These are phyloP conservation scores for Xestoiulus laeticollis DNA, from an alignment of 2,888 invertebrate genomes.

Conservation along the genomic window DNA sequence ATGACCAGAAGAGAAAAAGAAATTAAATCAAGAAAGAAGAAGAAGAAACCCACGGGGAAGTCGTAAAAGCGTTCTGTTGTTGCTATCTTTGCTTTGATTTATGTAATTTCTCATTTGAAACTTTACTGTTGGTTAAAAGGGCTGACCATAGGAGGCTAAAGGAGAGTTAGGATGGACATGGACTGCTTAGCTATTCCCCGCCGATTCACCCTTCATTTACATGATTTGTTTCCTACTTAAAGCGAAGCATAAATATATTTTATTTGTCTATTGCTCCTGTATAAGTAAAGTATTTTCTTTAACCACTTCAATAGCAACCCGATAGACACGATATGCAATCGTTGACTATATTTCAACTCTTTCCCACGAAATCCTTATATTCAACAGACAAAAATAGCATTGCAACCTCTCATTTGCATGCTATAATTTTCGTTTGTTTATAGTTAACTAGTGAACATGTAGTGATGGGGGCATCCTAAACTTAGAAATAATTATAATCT, in stretches of 20 bases:
- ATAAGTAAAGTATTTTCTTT: background rate
- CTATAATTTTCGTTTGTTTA: background rate
- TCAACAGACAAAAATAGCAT: background rate
- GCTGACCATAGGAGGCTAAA: constrained; percentile 18
- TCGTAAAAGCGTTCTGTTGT: constrained; percentile 27
- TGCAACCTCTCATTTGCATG: background rate
- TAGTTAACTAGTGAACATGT: background rate
- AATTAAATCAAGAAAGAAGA: constrained; percentile 29
- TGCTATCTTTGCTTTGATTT: constrained; percentile 16
- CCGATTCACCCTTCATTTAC: constrained; percentile 11
- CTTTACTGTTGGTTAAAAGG: background rate
- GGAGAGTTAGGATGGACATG: background rate
- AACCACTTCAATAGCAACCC: constrained; percentile 6
- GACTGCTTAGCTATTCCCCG: background rate
- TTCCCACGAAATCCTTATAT: background rate
- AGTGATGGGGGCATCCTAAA: too few species aligned
- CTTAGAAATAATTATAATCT: too few species aligned
- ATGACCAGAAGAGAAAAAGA: background rate
- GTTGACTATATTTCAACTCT: background rate
- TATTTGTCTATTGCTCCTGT: constrained; percentile 9
- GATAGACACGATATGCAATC: background rate
- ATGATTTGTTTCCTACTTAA: constrained; percentile 29
- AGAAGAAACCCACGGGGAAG: constrained; percentile 29
- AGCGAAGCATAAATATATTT: background rate
- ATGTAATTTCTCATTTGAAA: constrained; percentile 29